Percentiles rank a stretch among this genome's conserved stretches.
phyloP scores from a whole-genome alignment of 2,888 invertebrate genomes.

The Megamerina dolium region DNA sequence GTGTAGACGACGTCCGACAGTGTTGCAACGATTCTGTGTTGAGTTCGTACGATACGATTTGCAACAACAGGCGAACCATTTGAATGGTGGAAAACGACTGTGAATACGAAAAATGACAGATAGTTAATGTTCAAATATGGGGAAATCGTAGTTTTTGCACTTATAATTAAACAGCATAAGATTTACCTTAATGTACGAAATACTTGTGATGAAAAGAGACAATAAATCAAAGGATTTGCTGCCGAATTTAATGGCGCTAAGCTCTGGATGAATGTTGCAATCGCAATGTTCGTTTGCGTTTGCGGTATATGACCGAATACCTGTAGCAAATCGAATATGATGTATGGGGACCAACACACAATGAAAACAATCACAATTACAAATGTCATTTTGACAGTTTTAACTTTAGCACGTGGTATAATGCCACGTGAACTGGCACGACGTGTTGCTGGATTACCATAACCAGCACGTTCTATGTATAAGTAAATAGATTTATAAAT shows the following conservation, averaged over 20 bases:
- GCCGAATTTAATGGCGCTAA: slow-evolving; percentile 88
- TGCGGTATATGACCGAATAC: slow-evolving; percentile 77
- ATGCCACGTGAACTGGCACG: slow-evolving; percentile 86
- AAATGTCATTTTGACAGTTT: slow-evolving; percentile 96
- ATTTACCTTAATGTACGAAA: slow-evolving; percentile 76
- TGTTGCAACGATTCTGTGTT: slow-evolving; percentile 41
- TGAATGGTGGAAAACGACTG: slow-evolving; percentile 59
- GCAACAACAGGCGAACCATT: slow-evolving; percentile 59
- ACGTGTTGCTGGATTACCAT: slow-evolving; percentile 55
- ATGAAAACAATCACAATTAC: slow-evolving; percentile 93
- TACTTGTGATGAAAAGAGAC: slow-evolving; percentile 84
- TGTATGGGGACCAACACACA: slow-evolving; percentile 92
- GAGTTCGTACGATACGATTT: slow-evolving; percentile 41
- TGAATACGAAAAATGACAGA: slow-evolving; percentile 3
- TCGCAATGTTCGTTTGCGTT: slow-evolving; percentile 73
- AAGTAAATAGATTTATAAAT: background rate
- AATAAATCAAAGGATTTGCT: slow-evolving; percentile 91
- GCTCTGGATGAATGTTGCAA: slow-evolving; percentile 87
- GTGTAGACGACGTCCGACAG: slow-evolving; percentile 45
- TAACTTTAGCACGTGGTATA: slow-evolving; percentile 91
- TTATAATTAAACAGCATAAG: background rate
- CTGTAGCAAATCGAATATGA: slow-evolving; percentile 84
- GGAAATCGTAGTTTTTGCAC: too few relatives aligned
- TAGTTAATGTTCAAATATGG: too few relatives aligned
- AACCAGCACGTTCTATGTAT: slow-evolving; percentile 40